phyloP scores from a whole-genome alignment of 2,888 invertebrate species.

The Thelaira solivaga region DNA sequence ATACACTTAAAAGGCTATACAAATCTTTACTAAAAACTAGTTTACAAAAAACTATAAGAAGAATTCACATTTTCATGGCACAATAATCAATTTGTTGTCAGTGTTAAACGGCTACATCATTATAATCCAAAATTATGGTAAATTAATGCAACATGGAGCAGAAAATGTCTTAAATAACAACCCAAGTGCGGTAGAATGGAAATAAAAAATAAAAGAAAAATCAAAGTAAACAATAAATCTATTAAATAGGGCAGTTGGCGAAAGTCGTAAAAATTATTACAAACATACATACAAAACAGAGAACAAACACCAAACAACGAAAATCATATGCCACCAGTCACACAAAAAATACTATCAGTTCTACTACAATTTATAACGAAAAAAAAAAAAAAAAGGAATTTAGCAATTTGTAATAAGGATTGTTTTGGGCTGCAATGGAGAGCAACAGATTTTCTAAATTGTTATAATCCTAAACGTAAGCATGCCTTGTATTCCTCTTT shows the following conservation, averaged over 20 bases:
- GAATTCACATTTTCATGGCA: neutral
- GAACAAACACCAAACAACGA: neutral
- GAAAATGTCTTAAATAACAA: neutral
- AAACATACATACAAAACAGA: conserved; percentile 18
- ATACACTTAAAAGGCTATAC: conserved; percentile 2
- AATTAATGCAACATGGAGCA: conserved; percentile 28
- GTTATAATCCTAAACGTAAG: conserved; percentile 70
- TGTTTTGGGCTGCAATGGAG: conserved; percentile 4
- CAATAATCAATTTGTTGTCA: conserved; percentile 12
- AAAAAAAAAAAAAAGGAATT: conserved; percentile 19
- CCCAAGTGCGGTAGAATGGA: neutral
- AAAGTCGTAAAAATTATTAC: conserved; percentile 64
- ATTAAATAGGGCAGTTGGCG: conserved; percentile 65
- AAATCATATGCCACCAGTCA: conserved; percentile 49
- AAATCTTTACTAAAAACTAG: neutral
- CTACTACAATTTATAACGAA: neutral
- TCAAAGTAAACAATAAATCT: conserved; percentile 27
- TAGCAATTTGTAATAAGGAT: conserved; percentile 26
- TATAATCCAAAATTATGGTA: conserved; percentile 35
- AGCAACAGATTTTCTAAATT: conserved; percentile 77
- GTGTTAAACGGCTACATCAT: neutral
- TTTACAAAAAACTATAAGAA: conserved; percentile 2
- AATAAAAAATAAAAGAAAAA: conserved; percentile 6
- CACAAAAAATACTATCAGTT: conserved; percentile 8
- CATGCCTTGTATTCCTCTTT: neutral